phyloP scores from a whole-genome alignment of 2,888 invertebrate genomes.

The Tupiocoris notatus region DNA sequence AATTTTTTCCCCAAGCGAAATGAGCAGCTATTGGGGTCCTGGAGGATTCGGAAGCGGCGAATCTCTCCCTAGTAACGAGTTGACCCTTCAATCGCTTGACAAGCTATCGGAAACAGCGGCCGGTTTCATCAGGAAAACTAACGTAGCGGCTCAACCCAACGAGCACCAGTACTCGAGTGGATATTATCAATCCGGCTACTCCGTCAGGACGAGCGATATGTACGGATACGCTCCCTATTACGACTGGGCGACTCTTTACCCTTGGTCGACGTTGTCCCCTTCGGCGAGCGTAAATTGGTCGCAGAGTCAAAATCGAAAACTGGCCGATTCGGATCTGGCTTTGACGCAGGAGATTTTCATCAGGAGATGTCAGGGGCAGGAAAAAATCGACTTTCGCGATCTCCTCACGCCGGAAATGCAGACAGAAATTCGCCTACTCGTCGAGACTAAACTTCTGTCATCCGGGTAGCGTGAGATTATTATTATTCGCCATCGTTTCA shows the following conservation, averaged over 20 bases:
- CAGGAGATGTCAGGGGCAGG: slow-evolving; percentile 38
- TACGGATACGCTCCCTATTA: neutral
- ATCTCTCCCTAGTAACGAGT: neutral
- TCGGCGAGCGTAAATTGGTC: neutral
- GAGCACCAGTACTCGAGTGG: neutral
- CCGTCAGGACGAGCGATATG: too few relatives aligned
- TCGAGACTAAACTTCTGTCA: slow-evolving; percentile 5
- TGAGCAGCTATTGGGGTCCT: neutral
- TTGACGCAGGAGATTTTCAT: slow-evolving; percentile 45
- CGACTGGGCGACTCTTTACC: too few relatives aligned
- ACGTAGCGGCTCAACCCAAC: neutral
- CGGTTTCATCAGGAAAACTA: neutral
- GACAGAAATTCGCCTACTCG: neutral
- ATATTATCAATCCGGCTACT: too few relatives aligned
- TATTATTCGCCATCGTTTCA: too few relatives aligned
- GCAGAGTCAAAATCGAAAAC: neutral
- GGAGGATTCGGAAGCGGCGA: neutral
- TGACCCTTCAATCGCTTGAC: neutral
- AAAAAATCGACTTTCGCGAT: slow-evolving; percentile 17
- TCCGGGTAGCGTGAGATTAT: too few relatives aligned
- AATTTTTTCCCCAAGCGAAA: neutral
- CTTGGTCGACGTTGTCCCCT: neutral
- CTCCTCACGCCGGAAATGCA: slow-evolving; percentile 29
- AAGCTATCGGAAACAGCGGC: slow-evolving; percentile 3
- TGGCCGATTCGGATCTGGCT: slow-evolving; percentile 38